phyloP scores from a whole-genome alignment of 2,888 invertebrate genomes.

The Alentia gelatinosa region DNA sequence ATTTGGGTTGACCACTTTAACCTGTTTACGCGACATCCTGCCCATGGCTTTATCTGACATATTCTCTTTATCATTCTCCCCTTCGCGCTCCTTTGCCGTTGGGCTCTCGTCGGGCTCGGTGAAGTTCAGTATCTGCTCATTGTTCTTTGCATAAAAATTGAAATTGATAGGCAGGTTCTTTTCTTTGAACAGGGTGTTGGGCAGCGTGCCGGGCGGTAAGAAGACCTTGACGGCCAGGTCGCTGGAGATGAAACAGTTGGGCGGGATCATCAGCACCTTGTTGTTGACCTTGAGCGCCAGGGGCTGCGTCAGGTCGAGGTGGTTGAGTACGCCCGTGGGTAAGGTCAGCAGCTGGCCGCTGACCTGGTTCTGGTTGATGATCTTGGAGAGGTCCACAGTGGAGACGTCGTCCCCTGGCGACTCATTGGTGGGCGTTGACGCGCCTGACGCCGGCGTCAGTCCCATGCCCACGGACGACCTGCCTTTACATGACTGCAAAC shows the following conservation, averaged over 20 bases:
- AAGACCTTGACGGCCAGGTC: constrained; percentile 72
- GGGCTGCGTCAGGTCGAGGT: constrained; percentile 71
- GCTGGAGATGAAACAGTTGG: constrained; percentile 73
- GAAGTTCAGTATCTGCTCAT: constrained; percentile 25
- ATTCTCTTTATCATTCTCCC: background rate
- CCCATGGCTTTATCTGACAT: background rate
- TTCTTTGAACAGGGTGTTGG: constrained; percentile 31
- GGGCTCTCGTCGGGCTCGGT: background rate
- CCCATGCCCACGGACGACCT: background rate
- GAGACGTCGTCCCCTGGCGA: constrained; percentile 1
- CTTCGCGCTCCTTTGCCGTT: background rate
- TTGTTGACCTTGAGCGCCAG: constrained; percentile 74
- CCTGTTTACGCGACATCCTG: background rate
- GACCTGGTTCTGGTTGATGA: constrained; percentile 52
- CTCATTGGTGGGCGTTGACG: background rate
- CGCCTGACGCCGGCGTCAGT: background rate
- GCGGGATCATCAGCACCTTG: constrained; percentile 72
- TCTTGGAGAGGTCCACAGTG: background rate
- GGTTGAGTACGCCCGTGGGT: constrained; percentile 70
- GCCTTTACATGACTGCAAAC: background rate
- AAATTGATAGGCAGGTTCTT: constrained; percentile 12
- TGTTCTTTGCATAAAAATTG: constrained; percentile 13
- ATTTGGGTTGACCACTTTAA: constrained; percentile 3
- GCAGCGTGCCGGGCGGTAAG: constrained; percentile 74
- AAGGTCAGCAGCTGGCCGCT: constrained; percentile 72